phyloP scores from a whole-genome alignment of 2,113 vertebrate genomes.

The Pangasianodon gigas region DNA sequence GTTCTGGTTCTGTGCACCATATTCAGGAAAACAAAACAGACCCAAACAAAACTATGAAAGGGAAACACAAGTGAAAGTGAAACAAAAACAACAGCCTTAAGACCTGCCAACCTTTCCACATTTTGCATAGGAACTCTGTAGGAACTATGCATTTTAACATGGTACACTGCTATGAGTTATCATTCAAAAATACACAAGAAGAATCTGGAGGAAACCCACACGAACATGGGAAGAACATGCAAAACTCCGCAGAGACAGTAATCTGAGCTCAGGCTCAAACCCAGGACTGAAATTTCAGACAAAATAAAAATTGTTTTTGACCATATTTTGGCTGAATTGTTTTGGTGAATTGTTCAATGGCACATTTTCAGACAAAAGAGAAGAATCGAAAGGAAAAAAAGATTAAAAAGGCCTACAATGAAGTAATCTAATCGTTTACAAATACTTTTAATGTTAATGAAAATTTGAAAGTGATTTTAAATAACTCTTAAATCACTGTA shows the following conservation, averaged over 20 bases:
- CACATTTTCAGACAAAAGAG: background rate
- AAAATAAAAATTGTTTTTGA: too few species aligned
- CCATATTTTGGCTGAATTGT: background rate
- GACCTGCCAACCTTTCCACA: background rate
- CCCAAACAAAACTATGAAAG: background rate
- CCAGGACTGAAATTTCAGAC: too few species aligned
- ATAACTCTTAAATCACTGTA: background rate
- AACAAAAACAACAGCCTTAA: background rate
- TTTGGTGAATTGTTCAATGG: too few species aligned
- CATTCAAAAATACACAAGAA: background rate
- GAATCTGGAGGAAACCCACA: background rate
- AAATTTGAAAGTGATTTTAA: background rate
- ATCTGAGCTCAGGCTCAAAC: background rate
- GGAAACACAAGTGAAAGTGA: background rate
- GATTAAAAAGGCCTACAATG: background rate
- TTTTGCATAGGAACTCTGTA: background rate
- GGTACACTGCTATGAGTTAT: too few species aligned
- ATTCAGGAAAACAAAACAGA: background rate
- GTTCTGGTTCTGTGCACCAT: background rate
- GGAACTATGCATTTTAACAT: background rate
- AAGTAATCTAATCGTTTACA: background rate
- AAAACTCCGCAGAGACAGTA: background rate
- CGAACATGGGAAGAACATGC: background rate
- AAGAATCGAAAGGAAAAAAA: too few species aligned
- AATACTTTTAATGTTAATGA: background rate